A percentile compares a stretch with the other conserved stretches of the same genome.
phyloP scores from a whole-genome alignment of 2,797 vertebrate genomes.

The Limnodromus scolopaceus region DNA sequence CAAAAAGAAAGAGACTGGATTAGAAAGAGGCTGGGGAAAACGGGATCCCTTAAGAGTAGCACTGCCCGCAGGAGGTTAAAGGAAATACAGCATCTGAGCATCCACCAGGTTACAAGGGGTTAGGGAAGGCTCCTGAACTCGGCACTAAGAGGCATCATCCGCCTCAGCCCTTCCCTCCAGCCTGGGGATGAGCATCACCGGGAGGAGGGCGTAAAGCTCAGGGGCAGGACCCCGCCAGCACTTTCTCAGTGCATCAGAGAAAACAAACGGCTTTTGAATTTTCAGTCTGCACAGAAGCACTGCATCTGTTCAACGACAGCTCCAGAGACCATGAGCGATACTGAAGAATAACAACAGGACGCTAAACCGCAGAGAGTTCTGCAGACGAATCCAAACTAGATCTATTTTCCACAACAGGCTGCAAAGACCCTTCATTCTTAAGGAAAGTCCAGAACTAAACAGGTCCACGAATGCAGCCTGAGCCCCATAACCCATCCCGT shows the following conservation, averaged over 20 bases:
- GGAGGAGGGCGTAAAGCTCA: neutral
- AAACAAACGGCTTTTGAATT: neutral
- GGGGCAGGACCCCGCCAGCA: neutral
- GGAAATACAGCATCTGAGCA: constrained; percentile 3
- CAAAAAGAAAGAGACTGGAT: constrained; percentile 74
- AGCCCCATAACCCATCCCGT: neutral
- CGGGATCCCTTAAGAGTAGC: constrained; percentile 26
- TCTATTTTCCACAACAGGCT: neutral
- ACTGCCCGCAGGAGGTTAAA: constrained; percentile 15
- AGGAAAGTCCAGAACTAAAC: neutral
- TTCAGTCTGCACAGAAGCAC: neutral
- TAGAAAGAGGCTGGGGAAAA: constrained; percentile 58
- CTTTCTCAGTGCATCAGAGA: neutral
- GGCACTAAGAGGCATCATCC: neutral
- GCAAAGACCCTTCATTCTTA: constrained; percentile 12
- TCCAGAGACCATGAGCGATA: neutral
- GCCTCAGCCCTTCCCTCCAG: neutral
- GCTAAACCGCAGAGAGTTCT: neutral
- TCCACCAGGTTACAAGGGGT: neutral
- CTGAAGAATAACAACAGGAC: neutral
- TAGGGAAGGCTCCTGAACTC: neutral
- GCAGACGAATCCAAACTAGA: neutral
- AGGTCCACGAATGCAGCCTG: neutral
- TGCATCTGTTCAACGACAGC: neutral
- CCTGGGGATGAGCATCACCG: neutral